Evolutionary conservation across 1,140 invertebrate species (phyloP).

Genomic region (Octopus bimaculoides): DNA sequence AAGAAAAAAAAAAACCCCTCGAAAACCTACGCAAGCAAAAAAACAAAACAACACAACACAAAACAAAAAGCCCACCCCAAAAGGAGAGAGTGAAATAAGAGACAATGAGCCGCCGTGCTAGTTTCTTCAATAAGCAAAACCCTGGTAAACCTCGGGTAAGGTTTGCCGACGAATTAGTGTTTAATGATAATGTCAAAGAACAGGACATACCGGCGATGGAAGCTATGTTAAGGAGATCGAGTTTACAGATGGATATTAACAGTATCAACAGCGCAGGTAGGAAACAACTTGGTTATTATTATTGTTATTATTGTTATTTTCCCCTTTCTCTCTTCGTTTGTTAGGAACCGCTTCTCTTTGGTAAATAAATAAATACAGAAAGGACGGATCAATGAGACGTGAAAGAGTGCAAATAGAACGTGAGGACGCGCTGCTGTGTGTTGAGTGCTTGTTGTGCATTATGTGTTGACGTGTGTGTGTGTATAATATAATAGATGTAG

Average conservation of each 20-base stretch:
- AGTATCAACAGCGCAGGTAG: constrained; percentile 50
- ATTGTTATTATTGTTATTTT: background rate
- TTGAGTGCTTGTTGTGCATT: no score
- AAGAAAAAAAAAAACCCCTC: constrained; percentile 9
- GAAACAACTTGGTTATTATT: background rate
- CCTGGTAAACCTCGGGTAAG: constrained; percentile 47
- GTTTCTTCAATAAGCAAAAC: constrained; percentile 50
- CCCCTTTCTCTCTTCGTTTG: background rate
- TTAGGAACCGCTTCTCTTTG: no score
- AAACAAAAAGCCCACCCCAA: background rate
- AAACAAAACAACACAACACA: constrained; percentile 9
- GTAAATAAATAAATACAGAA: no score
- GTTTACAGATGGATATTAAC: constrained; percentile 52
- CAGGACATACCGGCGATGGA: constrained; percentile 51
- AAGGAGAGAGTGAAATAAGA: background rate
- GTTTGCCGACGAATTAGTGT: constrained; percentile 56
- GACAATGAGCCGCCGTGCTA: constrained; percentile 52
- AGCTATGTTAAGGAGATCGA: constrained; percentile 52
- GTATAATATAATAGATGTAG: background rate
- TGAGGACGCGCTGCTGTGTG: no score
- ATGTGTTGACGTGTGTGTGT: background rate
- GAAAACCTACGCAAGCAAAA: constrained; percentile 14
- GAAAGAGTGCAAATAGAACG: no score
- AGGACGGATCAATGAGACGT: no score
- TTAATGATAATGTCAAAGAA: constrained; percentile 55